Evolutionary conservation across 1,140 invertebrate species (phyloP).

Genomic region (Penaeus indicus): DNA sequence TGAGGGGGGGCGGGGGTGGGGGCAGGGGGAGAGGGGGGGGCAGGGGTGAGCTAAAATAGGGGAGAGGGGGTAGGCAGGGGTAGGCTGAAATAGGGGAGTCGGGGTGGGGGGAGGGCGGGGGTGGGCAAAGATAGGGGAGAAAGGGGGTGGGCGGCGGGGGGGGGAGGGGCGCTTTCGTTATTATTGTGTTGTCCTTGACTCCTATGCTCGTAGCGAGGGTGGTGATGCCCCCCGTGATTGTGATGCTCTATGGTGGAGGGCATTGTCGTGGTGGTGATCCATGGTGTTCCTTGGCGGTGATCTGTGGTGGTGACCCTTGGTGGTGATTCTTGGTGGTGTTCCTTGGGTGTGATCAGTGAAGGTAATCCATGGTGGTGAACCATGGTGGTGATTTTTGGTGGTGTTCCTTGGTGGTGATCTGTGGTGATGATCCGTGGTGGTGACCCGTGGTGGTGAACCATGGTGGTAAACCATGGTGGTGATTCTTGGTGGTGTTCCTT

Average conservation of each 20-base stretch:
- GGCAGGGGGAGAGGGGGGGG: background rate
- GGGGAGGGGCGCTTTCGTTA: background rate
- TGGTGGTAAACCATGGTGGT: too few species aligned
- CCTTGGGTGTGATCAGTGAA: too few species aligned
- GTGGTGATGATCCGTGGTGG: background rate
- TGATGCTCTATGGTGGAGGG: background rate
- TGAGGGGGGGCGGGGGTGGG: background rate
- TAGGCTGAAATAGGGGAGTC: background rate
- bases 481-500: too few species aligned
- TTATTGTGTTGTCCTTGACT: background rate
- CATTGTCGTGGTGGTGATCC: background rate
- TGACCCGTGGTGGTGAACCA: background rate
- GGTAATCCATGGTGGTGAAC: too few species aligned
- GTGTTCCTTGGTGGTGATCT: too few species aligned
- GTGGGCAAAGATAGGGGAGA: background rate
- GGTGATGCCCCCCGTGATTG: background rate
- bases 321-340: too few species aligned
- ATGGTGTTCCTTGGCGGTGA: background rate
- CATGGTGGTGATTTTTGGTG: too few species aligned
- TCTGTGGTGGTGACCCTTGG: background rate
- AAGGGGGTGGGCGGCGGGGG: background rate
- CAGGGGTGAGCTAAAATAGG: background rate
- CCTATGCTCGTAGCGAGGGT: background rate
- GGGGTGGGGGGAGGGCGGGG: background rate
- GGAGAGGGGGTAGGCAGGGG: background rate